Percentiles rank a stretch among this genome's conserved stretches.
phyloP scores from a whole-genome alignment of 2,797 vertebrate species.

The Pseudochaenichthys georgianus region DNA sequence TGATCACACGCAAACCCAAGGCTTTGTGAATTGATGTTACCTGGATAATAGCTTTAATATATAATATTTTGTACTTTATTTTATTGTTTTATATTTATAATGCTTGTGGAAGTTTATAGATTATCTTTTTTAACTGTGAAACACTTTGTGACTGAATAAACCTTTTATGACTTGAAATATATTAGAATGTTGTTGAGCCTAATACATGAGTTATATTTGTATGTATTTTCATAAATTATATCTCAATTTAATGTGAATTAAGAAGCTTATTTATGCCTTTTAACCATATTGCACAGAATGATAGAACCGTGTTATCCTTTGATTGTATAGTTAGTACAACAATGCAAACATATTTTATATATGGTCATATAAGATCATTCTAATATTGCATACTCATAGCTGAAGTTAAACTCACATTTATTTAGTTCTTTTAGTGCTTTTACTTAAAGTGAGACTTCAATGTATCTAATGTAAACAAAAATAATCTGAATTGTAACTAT shows the following conservation, averaged over 20 bases:
- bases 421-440: background rate
- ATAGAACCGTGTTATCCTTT: too few relatives aligned
- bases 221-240: background rate
- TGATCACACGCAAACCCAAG: constrained; percentile 75
- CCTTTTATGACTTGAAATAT: constrained; percentile 50
- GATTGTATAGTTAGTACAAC: too few relatives aligned
- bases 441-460: background rate
- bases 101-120: constrained; percentile 36
- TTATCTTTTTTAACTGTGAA: constrained; percentile 71
- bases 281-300: too few relatives aligned
- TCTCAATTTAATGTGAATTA: too few relatives aligned
- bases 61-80: constrained; percentile 27
- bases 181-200: background rate
- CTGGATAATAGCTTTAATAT: constrained; percentile 29
- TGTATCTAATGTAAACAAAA: too few relatives aligned
- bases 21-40: constrained; percentile 34
- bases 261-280: too few relatives aligned
- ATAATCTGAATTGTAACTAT: background rate
- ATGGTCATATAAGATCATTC: background rate
- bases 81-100: constrained; percentile 36
- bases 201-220: background rate
- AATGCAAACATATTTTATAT: background rate
- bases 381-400: background rate
- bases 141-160: constrained; percentile 67
- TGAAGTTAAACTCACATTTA: background rate